Evolutionary conservation across 2,797 vertebrate genomes (phyloP).

Genomic region (Sandelia bainsii): DNA sequence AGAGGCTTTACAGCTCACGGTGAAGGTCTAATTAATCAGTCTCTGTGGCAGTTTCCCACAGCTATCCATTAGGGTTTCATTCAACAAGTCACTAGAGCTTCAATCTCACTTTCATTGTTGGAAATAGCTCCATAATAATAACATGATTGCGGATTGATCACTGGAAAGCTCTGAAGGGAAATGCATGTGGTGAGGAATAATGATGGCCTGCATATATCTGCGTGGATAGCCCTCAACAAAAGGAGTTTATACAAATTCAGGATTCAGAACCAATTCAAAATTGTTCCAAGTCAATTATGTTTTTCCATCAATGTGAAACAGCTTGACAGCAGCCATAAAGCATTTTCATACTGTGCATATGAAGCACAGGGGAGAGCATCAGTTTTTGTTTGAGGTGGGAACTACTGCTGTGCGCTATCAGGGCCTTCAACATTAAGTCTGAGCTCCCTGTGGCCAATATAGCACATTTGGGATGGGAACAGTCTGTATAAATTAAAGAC

Average conservation of each 20-base stretch:
- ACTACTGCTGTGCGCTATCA: constrained; percentile 61
- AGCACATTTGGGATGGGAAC: constrained; percentile 45
- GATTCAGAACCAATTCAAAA: constrained; percentile 59
- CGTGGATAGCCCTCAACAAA: constrained; percentile 56
- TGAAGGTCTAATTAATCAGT: constrained; percentile 94
- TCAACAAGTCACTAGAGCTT: constrained; percentile 78
- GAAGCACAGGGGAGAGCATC: constrained; percentile 43
- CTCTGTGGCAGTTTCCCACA: constrained; percentile 87
- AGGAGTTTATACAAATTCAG: constrained; percentile 60
- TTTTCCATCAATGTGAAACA: constrained; percentile 57
- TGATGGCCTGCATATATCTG: constrained; percentile 51
- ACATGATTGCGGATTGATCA: constrained; percentile 81
- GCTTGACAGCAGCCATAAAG: constrained; percentile 44
- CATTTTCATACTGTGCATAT: constrained; percentile 50
- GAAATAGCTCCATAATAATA: constrained; percentile 80
- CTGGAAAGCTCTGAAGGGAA: constrained; percentile 69
- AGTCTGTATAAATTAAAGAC: constrained; percentile 70
- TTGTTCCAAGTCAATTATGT: constrained; percentile 67
- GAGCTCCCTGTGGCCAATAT: constrained; percentile 50
- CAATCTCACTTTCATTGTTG: constrained; percentile 76
- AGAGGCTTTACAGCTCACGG: constrained; percentile 83
- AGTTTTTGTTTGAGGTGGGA: constrained; percentile 62
- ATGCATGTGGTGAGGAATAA: constrained; percentile 75
- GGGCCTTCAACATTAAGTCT: constrained; percentile 57
- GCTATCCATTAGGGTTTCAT: constrained; percentile 84